A percentile compares a stretch with the other conserved stretches of the same genome.
Evolutionary conservation across 2,797 vertebrate species (phyloP).

Genomic region (Brachyrhaphis roseni): DNA sequence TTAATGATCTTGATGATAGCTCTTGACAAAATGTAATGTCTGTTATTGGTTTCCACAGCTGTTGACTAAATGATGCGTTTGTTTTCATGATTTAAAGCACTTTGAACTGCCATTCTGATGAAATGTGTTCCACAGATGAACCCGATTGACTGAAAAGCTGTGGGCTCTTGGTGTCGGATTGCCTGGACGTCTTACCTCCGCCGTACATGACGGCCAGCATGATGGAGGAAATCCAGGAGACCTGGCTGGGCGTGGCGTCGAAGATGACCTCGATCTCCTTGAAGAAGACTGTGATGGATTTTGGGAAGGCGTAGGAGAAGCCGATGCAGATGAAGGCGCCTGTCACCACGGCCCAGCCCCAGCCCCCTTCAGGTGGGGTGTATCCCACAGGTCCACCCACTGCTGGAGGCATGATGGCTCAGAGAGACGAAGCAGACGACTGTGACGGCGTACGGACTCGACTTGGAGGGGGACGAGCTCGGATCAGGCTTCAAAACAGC

Average conservation of each 20-base stretch:
- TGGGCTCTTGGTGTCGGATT: background rate
- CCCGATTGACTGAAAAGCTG: background rate
- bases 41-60: no score
- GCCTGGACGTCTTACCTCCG: conserved; percentile 84
- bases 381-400: conserved; percentile 87
- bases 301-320: conserved; percentile 97
- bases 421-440: background rate
- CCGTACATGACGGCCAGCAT: conserved; percentile 97
- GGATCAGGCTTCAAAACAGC: background rate
- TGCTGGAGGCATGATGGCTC: conserved; percentile 84
- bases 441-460: background rate
- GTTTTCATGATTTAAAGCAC: no score
- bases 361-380: conserved; percentile 95
- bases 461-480: background rate
- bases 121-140: no score
- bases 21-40: no score
- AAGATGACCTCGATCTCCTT: conserved; percentile 97
- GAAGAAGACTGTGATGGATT: conserved; percentile 98
- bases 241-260: conserved; percentile 89
- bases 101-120: no score
- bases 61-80: no score
- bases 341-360: conserved; percentile 94
- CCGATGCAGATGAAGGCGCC: conserved; percentile 97
- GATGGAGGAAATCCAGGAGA: conserved; percentile 98
- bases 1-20: no score